These are phyloP conservation scores for Cheilosia impressa DNA, from an alignment of 2,888 invertebrate genomes.

Conservation along the genomic window DNA sequence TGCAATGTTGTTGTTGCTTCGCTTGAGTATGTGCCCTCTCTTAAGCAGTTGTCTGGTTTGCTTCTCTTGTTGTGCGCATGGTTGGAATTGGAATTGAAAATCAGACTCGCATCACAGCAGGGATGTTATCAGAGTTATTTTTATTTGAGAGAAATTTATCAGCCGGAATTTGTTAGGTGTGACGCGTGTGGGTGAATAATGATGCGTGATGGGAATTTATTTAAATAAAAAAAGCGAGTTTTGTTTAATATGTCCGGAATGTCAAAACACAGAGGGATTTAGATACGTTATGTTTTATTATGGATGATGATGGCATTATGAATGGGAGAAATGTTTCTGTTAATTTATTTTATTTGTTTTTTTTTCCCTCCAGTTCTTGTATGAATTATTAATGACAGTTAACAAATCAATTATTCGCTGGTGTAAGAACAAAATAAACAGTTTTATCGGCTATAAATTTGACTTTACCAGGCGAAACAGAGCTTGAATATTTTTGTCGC, in stretches of 20 bases:
- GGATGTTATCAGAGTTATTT: constrained; percentile 64
- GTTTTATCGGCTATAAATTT: constrained; percentile 40
- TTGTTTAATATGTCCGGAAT: constrained; percentile 28
- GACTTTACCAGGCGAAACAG: neutral
- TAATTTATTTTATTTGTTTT: constrained; percentile 43
- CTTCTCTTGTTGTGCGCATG: constrained; percentile 65
- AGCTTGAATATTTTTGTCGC: no score
- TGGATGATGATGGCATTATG: constrained; percentile 38
- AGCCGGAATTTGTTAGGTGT: constrained; percentile 27
- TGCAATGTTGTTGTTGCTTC: constrained; percentile 43
- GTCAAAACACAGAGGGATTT: constrained; percentile 26
- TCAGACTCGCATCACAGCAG: constrained; percentile 42
- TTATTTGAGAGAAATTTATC: constrained; percentile 7
- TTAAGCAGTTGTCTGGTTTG: constrained; percentile 63
- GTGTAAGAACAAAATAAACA: constrained; percentile 7
- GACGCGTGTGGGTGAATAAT: constrained; percentile 59
- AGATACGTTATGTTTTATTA: constrained; percentile 35
- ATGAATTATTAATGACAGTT: constrained; percentile 64
- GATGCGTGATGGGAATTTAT: constrained; percentile 54
- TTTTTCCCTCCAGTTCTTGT: constrained; percentile 5
- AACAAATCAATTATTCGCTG: constrained; percentile 32
- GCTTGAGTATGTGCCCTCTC: constrained; percentile 25
- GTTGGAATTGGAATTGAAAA: neutral
- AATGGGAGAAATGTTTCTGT: constrained; percentile 32
- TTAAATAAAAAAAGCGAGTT: constrained; percentile 9